These are phyloP conservation scores for Lepidurus arcticus DNA, from an alignment of 1,140 invertebrate genomes.

Conservation along the genomic window DNA sequence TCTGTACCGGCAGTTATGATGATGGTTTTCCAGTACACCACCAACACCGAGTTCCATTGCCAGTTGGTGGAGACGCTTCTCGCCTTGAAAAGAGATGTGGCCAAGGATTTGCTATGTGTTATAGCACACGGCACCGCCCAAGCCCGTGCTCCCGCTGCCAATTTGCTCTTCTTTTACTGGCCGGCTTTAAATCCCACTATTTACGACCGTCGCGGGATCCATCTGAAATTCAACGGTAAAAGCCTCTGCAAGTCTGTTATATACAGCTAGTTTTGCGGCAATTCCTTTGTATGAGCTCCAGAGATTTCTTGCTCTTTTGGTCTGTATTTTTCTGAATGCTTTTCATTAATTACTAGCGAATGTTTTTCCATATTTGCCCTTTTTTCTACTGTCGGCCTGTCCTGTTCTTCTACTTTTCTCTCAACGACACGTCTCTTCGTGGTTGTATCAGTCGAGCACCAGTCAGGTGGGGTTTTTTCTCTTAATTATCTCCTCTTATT, in stretches of 20 bases:
- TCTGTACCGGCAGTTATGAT: constrained; percentile 92
- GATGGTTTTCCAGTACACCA: constrained; percentile 95
- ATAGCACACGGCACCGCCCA: constrained; percentile 93
- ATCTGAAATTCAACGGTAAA: constrained; percentile 83
- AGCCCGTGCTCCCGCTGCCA: constrained; percentile 84
- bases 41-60: constrained; percentile 85
- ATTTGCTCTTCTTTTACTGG: constrained; percentile 98
- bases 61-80: constrained; percentile 91
- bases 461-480: neutral
- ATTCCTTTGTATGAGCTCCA: neutral
- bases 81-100: constrained; percentile 78
- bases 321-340: no score
- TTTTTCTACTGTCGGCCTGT: neutral
- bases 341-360: constrained; percentile 2
- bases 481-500: neutral
- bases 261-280: neutral
- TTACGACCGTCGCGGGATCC: constrained; percentile 79
- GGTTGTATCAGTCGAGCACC: no score
- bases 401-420: neutral
- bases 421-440: no score
- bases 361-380: neutral
- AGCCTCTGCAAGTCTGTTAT: constrained; percentile 35
- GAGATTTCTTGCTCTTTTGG: neutral
- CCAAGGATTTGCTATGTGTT: constrained; percentile 90
- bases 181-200: constrained; percentile 93